These are phyloP conservation scores for Anoncus sp. DNA, from an alignment of 2,888 invertebrate species.

Conservation along the genomic window DNA sequence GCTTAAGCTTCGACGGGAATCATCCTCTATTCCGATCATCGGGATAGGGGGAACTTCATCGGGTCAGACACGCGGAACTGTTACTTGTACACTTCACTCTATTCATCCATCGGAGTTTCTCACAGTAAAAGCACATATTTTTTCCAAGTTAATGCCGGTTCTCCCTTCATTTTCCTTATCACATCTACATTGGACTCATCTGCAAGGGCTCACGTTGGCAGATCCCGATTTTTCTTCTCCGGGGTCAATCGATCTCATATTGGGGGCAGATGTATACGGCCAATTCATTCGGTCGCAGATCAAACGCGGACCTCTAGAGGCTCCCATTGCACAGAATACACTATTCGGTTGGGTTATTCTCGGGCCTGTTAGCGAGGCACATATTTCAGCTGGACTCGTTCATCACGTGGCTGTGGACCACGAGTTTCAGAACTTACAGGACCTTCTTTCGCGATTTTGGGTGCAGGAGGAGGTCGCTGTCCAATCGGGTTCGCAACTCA, in stretches of 20 bases:
- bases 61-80: not conserved
- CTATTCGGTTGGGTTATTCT: slow-evolving; percentile 45
- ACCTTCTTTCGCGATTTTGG: slow-evolving; percentile 37
- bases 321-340: slow-evolving; percentile 44
- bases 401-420: not conserved
- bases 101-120: not conserved
- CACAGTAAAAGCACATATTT: not conserved
- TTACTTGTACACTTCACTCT: not conserved
- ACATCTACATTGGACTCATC: slow-evolving; percentile 34
- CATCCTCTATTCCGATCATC: not conserved
- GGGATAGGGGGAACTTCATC: not conserved
- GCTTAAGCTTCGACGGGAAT: not conserved
- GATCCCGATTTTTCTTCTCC: slow-evolving; percentile 42
- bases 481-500: not conserved
- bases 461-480: slow-evolving; percentile 30
- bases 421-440: slow-evolving; percentile 22
- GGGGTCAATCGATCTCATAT: slow-evolving; percentile 6
- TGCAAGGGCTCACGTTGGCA: slow-evolving; percentile 35
- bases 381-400: not conserved
- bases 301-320: slow-evolving; percentile 22
- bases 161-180: not conserved
- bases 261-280: slow-evolving; percentile 52
- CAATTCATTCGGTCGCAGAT: slow-evolving; percentile 14
- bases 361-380: slow-evolving; percentile 8
- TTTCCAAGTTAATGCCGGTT: no score